A percentile compares a stretch with the other conserved stretches of the same genome.
Evolutionary conservation across 92 coral and sea anemone species (phyloP).

Genomic region (Bergia puertoricense): DNA sequence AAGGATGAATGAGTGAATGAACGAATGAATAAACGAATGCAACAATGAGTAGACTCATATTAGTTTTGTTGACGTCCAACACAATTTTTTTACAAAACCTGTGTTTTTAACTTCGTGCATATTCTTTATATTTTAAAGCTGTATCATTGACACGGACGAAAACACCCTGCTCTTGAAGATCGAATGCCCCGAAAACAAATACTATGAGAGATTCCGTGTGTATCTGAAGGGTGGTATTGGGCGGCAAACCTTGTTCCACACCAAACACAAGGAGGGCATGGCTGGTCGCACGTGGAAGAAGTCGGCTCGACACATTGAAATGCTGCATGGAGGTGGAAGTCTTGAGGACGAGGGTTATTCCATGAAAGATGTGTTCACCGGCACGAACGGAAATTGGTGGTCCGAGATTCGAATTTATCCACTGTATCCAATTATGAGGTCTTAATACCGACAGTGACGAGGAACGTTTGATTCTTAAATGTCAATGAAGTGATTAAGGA

Average conservation of each 20-base stretch:
- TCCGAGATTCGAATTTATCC: neutral
- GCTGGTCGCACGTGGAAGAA: neutral
- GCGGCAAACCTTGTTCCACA: neutral
- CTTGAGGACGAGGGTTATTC: neutral
- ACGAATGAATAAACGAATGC: too few relatives aligned
- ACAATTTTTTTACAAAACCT: too few relatives aligned
- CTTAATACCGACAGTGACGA: neutral
- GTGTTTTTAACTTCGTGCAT: neutral
- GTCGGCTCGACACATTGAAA: neutral
- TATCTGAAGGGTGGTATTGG: neutral
- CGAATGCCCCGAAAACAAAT: neutral
- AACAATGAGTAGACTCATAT: too few relatives aligned
- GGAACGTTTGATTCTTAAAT: too few relatives aligned
- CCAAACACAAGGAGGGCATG: neutral
- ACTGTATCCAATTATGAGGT: neutral
- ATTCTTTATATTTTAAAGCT: neutral
- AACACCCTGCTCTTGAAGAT: neutral
- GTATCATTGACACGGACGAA: neutral
- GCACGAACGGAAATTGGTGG: neutral
- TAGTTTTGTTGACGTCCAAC: too few relatives aligned
- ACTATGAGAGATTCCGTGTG: neutral
- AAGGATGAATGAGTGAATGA: too few relatives aligned
- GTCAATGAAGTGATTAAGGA: neutral
- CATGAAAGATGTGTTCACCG: neutral
- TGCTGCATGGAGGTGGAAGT: neutral